Percentiles rank a stretch among this genome's conserved stretches.
phyloP scores from a whole-genome alignment of 2,797 vertebrate genomes.

The Scyliorhinus canicula region DNA sequence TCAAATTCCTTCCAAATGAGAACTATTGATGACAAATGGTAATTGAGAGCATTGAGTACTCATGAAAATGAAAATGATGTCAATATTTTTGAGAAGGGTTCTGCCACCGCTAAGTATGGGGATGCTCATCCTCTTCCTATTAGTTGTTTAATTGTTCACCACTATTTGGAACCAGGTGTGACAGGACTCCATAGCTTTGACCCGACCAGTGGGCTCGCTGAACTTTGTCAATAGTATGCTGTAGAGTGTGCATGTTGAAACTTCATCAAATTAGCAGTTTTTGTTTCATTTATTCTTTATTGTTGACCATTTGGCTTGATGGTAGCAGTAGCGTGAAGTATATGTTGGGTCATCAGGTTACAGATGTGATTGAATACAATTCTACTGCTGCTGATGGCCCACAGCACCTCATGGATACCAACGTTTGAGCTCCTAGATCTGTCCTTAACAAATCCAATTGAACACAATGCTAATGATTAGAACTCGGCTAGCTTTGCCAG shows the following conservation, averaged over 20 bases:
- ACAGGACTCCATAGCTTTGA: background rate
- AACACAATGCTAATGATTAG: background rate
- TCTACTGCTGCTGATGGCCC: background rate
- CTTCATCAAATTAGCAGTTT: background rate
- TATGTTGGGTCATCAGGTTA: background rate
- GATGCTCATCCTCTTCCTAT: no score
- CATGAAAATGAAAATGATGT: no score
- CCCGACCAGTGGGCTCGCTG: background rate
- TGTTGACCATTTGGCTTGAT: background rate
- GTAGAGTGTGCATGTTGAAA: background rate
- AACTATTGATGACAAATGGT: no score
- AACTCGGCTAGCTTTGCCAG: background rate
- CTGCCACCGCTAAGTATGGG: background rate
- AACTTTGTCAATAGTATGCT: background rate
- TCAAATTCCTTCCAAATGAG: no score
- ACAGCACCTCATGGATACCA: background rate
- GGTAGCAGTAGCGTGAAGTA: background rate
- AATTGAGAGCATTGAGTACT: no score
- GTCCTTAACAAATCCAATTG: background rate
- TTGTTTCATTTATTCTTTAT: background rate
- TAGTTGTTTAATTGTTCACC: no score
- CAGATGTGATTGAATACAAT: background rate
- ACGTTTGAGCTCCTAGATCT: background rate
- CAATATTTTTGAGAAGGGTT: no score
- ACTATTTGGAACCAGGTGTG: no score